Base-by-base conservation (phyloP, 2,113 vertebrate species). In the Odocoileus hemionus region DNA sequence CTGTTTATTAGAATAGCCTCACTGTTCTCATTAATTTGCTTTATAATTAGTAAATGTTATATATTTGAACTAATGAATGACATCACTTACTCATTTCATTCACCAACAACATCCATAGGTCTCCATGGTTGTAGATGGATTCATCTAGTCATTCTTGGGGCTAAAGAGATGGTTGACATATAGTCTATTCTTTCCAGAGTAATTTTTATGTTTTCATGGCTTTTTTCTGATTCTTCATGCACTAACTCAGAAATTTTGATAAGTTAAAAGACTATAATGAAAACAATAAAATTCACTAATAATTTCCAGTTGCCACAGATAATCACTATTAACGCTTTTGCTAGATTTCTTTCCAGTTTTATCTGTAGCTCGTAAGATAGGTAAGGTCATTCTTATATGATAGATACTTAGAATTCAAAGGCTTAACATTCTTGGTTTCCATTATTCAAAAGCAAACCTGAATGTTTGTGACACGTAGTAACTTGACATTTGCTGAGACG, bases 221-320 rank as follows among this genome's bases (percentile, higher is more conserved):
- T 95, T 13, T 86, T 96, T 92, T 60, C 54, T 97, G 12, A 47
- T 94, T 95, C 57, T 78, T 78, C 82, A 80, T 74, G 17, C 70
- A 30, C 83, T 74, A 94, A 80, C 4, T 64, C 93, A 83, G 14
- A 87, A 95, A 88, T 36, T 9, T 80, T 76, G 26, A 55, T 85
- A 55, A 50, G 19, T 88, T 96, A 43, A 94, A 95, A 92, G 28
- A 15, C 84, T 85, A 1, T 55, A 70, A 52, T 54, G 12, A 89
- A 93, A 95, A 76, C 39, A 94, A 36, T 78, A 21, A 79, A 94
- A 76, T 21, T 78, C 57, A 84, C 25, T 94, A 61, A 60, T 45
- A 60, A 78, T 80, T 28, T 60, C 58, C 28, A 92, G 14, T 70
- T 28, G 43, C 50, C 67, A 19, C 54, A 91, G 30, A 58, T 33